Base-by-base conservation (phyloP, 1,140 invertebrate species). In the Cyclina sinensis region DNA sequence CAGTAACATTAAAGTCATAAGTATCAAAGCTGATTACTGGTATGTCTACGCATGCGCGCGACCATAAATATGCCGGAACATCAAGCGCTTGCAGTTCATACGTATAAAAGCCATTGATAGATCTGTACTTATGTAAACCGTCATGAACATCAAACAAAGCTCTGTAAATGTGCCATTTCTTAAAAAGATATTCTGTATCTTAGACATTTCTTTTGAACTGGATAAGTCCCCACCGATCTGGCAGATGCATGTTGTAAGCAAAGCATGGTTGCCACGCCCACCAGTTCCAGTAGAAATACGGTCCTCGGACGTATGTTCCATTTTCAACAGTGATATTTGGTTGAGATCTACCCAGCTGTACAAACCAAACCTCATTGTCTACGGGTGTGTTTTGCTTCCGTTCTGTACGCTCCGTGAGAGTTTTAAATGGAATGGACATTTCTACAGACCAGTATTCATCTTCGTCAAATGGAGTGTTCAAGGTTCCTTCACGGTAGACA, bases 361-460 rank as follows among this genome's bases (percentile, higher is more conserved):
- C 27, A 46, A 68, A 68, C 80, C 59, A 68, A 11, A 68, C 80
- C 27, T 83, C 80, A 48, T 83, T 48, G 0, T 68, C 62, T 4
- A 5, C 16, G 12, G 80, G 80, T 30, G 32, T 18, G n/a, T 7
- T 0, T 5, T 65, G 16, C 18, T 16, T n/a, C 0, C 80, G 57
- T 0, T 43, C 18, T 43, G 80, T 9, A 5, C n/a, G 7, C 12
- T 54, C 62, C 0, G 57, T 3, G 4, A 84, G 82, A 1, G 14
- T 35, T 18, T 84, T 1, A 57, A 84, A 84, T 0, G 82, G 39
- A 4, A 84, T 32, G 0, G 82, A 24, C 0, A 84, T 21, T 37
- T 84, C 82, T 4, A 84, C 68, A 0, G 82, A 84, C 82, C 82
- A 84, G 46, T 14, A 84, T n/a, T 73, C 74, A 39, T 84, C 82